Base-by-base conservation (phyloP, 2,888 invertebrate species). In the Drosophila bunnanda region DNA sequence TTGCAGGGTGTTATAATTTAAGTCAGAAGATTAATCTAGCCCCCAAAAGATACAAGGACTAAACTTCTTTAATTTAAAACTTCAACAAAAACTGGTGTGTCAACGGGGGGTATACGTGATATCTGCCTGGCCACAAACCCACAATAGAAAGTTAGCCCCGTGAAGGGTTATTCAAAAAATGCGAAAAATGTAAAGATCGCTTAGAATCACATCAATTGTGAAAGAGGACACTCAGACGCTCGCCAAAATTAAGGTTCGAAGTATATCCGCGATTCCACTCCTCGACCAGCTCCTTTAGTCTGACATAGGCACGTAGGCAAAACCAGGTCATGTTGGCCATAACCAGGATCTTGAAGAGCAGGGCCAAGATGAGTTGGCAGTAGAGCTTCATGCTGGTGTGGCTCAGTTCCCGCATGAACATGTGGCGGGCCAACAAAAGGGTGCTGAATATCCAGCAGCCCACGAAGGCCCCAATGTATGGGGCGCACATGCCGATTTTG, bases 301-400 rank as follows among this genome's bases (percentile, higher is more conserved):
- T 36, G 7, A 15, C 36, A 36, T 36, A 36, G 36, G 9, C 15
- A 15, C 44, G 44, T 1, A 44, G 25, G 4, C 15, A 15, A 4
- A 25, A 8, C 9, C 4, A 48, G 12, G 44, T 9, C 0, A 20
- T 15, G 41, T 78, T 78, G 50, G 12, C 7, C 12, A 60, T 1
- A n/a, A 66, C 10, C 8, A 79, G 6, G 9, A 80, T 0, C 46
- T 79, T 79, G 7, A 76, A 55, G 0, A 69, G 0, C 1, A 76
- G 1, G 10, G 5, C n/a, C 20, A 60, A 3, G 0, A 4, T 1
- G 4, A 78, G 13, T 7, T 75, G 28, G 12, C 9, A 2, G 13
- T 39, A 65, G 2, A 64, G 34, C 17, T 4, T 4, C 13, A 13
- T 0, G 20, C 22, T 44, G 44, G 44, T 2, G 15, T 44, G 4